Conservation (phyloP, 2,888 invertebrate genomes). For the Drosophila colorata region DNA sequence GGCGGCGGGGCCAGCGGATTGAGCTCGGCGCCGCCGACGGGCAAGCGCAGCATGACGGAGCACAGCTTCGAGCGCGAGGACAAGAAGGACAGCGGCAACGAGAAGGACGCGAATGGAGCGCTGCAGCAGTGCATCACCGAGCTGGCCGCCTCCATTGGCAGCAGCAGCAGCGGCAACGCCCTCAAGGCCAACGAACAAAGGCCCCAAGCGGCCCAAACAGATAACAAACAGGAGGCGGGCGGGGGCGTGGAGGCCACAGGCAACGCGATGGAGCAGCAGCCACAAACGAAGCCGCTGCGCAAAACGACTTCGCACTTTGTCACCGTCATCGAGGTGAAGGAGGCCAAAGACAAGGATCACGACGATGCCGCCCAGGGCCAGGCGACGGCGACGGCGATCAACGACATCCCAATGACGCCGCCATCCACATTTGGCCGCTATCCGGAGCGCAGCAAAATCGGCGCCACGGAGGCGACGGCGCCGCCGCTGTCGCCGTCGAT, state of each 20-base stretch:
- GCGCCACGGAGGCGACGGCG: conserved; percentile 77
- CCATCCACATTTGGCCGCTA: conserved; percentile 83
- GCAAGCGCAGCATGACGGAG: conserved; percentile 64
- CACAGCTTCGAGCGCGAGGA: conserved; percentile 78
- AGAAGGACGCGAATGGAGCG: conserved; percentile 84
- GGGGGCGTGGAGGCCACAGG: background rate
- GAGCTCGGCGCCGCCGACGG: conserved; percentile 71
- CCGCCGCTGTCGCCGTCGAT: conserved; percentile 84
- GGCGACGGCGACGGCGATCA: background rate
- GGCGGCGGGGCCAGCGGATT: conserved; percentile 54
- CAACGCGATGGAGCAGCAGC: conserved; percentile 19
- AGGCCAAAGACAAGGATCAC: conserved; percentile 86
- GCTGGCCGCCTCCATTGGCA: conserved; percentile 86
- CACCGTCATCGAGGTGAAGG: conserved; percentile 95
- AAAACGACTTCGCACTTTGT: conserved; percentile 88
- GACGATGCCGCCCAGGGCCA: conserved; percentile 53
- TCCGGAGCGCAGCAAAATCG: conserved; percentile 70
- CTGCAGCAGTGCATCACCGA: conserved; percentile 90
- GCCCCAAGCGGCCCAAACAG: conserved; percentile 30
- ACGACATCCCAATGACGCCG: conserved; percentile 40
- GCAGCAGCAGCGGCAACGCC: conserved; percentile 9
- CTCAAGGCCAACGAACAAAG: conserved; percentile 56
- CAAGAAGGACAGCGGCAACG: conserved; percentile 83
- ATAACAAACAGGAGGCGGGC: conserved; percentile 23
- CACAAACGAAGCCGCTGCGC: conserved; percentile 51